Percentiles rank a stretch among this genome's conserved stretches.
Evolutionary conservation across 2,888 invertebrate species (phyloP).

Genomic region (Drosophila anomelani): DNA sequence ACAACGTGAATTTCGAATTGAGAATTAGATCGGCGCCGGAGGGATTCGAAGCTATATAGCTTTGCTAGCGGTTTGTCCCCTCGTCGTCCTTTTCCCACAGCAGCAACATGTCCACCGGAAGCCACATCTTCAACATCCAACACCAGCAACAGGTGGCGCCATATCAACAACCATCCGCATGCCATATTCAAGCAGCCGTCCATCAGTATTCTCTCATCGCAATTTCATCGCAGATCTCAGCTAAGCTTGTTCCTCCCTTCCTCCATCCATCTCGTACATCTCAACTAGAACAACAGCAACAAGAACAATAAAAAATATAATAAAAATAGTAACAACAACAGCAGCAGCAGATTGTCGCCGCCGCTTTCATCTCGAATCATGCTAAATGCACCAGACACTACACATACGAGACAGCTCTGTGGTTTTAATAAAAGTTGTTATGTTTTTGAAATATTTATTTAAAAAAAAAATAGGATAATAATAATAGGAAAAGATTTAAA

Average conservation of each 20-base stretch:
- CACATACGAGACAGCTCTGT: slow-evolving; percentile 10
- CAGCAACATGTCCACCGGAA: slow-evolving; percentile 21
- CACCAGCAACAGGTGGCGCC: slow-evolving; percentile 58
- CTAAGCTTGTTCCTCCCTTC: slow-evolving; percentile 22
- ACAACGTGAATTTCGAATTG: slow-evolving; percentile 59
- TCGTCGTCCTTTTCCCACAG: slow-evolving; percentile 46
- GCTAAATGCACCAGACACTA: slow-evolving; percentile 32
- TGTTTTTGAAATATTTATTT: not conserved
- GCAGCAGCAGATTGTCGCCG: slow-evolving; percentile 38
- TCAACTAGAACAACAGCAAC: slow-evolving; percentile 29
- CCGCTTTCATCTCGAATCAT: slow-evolving; percentile 37
- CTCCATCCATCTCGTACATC: slow-evolving; percentile 25
- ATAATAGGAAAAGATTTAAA: not conserved
- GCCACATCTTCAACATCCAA: slow-evolving; percentile 34
- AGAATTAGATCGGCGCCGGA: slow-evolving; percentile 10
- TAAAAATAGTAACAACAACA: slow-evolving; percentile 18
- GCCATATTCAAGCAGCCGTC: slow-evolving; percentile 21
- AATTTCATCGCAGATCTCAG: slow-evolving; percentile 19
- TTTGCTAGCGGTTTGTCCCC: slow-evolving; percentile 38
- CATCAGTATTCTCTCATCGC: slow-evolving; percentile 24
- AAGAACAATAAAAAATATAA: slow-evolving; percentile 3
- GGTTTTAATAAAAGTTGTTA: slow-evolving; percentile 8
- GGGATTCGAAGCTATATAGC: slow-evolving; percentile 20
- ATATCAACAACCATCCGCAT: slow-evolving; percentile 40
- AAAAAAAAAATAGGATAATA: not conserved